Percentiles rank a stretch among this genome's conserved stretches.
These are phyloP conservation scores for Osmerus mordax DNA, from an alignment of 2,113 vertebrate species.

Conservation along the genomic window DNA sequence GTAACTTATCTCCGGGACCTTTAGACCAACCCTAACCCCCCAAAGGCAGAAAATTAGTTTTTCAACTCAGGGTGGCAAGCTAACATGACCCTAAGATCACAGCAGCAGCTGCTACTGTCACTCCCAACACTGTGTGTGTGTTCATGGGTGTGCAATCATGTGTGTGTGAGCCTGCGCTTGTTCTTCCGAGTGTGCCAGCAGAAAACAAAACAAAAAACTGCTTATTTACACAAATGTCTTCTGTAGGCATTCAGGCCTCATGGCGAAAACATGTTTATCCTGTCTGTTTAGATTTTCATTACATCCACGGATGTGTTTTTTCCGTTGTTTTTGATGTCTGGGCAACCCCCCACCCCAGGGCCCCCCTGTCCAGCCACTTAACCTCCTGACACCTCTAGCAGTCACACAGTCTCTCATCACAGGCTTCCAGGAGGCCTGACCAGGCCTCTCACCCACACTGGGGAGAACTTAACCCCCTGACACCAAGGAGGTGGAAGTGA, in stretches of 20 bases:
- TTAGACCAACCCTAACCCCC: no score
- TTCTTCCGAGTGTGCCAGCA: background rate
- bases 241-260: no score
- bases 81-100: conserved; percentile 57
- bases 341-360: conserved; percentile 31
- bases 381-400: conserved; percentile 64
- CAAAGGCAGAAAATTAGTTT: no score
- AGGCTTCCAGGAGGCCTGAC: conserved; percentile 58
- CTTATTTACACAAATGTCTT: no score
- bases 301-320: conserved; percentile 17
- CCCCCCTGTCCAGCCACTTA: conserved; percentile 69
- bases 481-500: conserved; percentile 25
- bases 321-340: conserved; percentile 10
- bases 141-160: background rate
- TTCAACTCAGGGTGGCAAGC: conserved; percentile 42
- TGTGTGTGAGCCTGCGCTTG: background rate
- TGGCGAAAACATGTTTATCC: background rate
- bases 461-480: conserved; percentile 69
- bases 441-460: conserved; percentile 62
- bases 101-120: conserved; percentile 65
- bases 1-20: no score
- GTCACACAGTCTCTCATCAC: conserved; percentile 65
- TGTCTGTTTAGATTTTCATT: background rate
- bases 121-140: conserved; percentile 41
- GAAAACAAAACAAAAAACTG: no score